A percentile compares a stretch with the other conserved stretches of the same genome.
phyloP scores from a whole-genome alignment of 2,797 vertebrate species.

The Lerista edwardsae region DNA sequence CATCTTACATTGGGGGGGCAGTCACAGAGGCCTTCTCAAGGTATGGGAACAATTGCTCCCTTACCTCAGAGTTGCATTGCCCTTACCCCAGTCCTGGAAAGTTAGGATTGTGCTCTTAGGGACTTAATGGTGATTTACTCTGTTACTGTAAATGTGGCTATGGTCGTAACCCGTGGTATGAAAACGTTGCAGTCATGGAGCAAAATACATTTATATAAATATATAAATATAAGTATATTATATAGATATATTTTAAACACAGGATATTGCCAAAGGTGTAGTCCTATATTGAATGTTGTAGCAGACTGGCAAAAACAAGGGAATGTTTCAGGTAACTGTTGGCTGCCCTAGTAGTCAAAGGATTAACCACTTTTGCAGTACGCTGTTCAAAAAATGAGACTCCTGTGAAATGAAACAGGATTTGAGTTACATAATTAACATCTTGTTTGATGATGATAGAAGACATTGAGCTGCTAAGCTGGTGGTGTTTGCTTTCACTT shows the following conservation, averaged over 20 bases:
- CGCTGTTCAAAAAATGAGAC: neutral
- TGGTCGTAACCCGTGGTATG: neutral
- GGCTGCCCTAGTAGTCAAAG: neutral
- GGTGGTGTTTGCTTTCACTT: neutral
- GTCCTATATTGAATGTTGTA: neutral
- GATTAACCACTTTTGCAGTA: neutral
- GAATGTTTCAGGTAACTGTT: neutral
- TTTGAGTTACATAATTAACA: neutral
- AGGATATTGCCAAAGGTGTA: neutral
- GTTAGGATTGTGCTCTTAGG: too few relatives aligned
- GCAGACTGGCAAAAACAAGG: neutral
- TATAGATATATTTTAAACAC: neutral
- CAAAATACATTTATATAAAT: neutral
- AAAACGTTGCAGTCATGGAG: neutral
- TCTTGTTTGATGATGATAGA: slow-evolving; percentile 9
- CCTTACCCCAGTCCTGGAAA: too few relatives aligned
- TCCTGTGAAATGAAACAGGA: neutral
- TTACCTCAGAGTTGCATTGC: too few relatives aligned
- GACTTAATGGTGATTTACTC: too few relatives aligned
- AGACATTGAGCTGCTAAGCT: neutral
- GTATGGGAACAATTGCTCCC: too few relatives aligned
- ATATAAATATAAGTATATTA: neutral
- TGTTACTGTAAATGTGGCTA: neutral
- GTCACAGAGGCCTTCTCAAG: too few relatives aligned
- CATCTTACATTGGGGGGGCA: too few relatives aligned